Conservation (phyloP, 2,797 vertebrate genomes). For the Acropternis orthonyx region DNA sequence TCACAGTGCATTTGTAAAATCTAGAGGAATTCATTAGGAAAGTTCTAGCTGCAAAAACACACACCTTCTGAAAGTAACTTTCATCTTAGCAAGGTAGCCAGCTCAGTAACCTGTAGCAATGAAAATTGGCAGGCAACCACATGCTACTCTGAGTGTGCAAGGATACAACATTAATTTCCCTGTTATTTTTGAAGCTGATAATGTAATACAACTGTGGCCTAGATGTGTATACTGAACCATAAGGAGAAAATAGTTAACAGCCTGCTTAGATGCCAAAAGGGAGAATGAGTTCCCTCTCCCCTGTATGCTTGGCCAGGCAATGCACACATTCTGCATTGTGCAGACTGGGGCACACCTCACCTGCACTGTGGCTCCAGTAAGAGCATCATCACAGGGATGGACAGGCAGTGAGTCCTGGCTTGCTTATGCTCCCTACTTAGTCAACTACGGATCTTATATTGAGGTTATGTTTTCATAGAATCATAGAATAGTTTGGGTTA, state of each 20-base stretch:
- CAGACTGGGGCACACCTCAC: not conserved
- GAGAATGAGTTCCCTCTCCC: not conserved
- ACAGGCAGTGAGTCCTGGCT: not conserved
- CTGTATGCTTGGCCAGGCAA: not conserved
- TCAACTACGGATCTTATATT: not conserved
- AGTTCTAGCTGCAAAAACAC: not conserved
- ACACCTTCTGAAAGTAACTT: not conserved
- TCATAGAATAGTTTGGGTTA: not conserved
- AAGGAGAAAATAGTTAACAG: constrained; percentile 12
- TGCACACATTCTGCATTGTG: not conserved
- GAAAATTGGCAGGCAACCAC: not conserved
- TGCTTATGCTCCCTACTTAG: not conserved
- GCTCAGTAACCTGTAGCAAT: not conserved
- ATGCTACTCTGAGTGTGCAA: not conserved
- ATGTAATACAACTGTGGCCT: accelerated
- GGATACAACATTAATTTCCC: not conserved
- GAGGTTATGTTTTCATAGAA: not conserved
- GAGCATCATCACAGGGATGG: not conserved
- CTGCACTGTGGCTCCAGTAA: not conserved
- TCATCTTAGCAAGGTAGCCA: not conserved
- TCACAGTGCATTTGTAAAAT: not conserved
- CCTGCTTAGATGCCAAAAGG: not conserved
- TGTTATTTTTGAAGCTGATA: not conserved
- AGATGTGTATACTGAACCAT: not conserved
- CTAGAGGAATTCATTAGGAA: not conserved